phyloP scores from a whole-genome alignment of 2,113 vertebrate genomes.

The Pygoscelis antarcticus region DNA sequence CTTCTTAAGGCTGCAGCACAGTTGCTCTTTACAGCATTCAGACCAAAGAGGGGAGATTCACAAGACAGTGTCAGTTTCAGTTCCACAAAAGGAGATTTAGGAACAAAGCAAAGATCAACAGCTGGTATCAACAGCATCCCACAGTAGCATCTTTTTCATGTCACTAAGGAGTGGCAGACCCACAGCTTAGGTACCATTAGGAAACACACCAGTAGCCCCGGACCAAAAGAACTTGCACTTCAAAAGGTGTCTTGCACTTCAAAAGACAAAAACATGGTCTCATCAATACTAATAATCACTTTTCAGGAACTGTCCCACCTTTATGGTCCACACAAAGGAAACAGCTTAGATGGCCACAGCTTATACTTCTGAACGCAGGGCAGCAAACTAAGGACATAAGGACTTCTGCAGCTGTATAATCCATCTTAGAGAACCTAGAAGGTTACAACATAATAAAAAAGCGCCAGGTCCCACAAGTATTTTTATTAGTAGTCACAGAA shows the following conservation, averaged over 20 bases:
- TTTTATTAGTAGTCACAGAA: not conserved
- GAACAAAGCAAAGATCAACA: not conserved
- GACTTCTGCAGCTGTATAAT: not conserved
- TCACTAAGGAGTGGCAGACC: not conserved
- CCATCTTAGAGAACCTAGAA: not conserved
- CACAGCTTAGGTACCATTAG: not conserved
- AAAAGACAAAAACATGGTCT: not conserved
- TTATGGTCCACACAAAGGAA: not conserved
- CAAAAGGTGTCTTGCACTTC: not conserved
- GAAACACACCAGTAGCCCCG: not conserved
- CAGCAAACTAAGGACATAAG: not conserved
- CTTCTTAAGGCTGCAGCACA: not conserved
- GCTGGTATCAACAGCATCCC: not conserved
- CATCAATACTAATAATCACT: not conserved
- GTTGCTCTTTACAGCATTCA: not conserved
- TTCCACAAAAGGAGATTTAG: not conserved
- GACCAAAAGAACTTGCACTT: not conserved
- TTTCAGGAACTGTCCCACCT: not conserved
- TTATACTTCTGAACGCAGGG: fast-evolving
- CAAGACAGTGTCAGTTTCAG: not conserved
- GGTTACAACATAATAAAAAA: not conserved
- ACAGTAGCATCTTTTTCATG: not conserved
- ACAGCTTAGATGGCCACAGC: not conserved
- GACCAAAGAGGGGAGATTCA: not conserved
- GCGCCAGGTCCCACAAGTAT: not conserved